Base-by-base conservation (phyloP, 2,888 invertebrate species). In the Anodontia alba region DNA sequence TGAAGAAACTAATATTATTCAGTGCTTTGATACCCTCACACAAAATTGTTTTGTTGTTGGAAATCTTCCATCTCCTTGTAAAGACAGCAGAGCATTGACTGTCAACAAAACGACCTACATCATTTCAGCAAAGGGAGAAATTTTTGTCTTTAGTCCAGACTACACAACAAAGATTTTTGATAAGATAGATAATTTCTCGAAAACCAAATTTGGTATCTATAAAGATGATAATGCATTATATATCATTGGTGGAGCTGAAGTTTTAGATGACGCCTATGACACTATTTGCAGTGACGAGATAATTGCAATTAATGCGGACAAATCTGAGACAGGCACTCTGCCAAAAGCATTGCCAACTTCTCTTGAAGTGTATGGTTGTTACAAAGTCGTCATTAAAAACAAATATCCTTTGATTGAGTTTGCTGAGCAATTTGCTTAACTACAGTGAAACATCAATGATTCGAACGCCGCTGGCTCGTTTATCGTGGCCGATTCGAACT, bases 1-100 rank as follows among this genome's bases (percentile, higher is more conserved):
- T n/a, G 78, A 81, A 26, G 84, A 86, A 29, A 78, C 83, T 0
- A 49, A 81, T 2, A 77, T 78, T 0, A 86, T 88, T 15, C 87
- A 89, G 76, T 89, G 89, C 33, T 89, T 82, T 62, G 78, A 88
- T 71, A 83, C 84, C 3, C 62, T 31, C 3, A 83, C 82, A 0
- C 62, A 74, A 26, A 71, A 79, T 12, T 88, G 87, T 31, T 62
- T 80, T 1, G 66, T 86, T 1, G 71, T 88, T 15, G 77, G 81
- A 12, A 70, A 75, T 26, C 69, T 89, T 7, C 89, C 86, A 1
- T 84, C 73, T 1, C 84, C 86, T 8, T 84, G 83, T 33, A 84
- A 77, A 66, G 80, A 80, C 54, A 77, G 80, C 1, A 73, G 79
- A 57, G 79, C 87, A 1, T 12, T 89, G 15, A 76, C 81, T 12